Base-by-base conservation (phyloP, 2,113 vertebrate genomes). In the Hystrix brachyura region DNA sequence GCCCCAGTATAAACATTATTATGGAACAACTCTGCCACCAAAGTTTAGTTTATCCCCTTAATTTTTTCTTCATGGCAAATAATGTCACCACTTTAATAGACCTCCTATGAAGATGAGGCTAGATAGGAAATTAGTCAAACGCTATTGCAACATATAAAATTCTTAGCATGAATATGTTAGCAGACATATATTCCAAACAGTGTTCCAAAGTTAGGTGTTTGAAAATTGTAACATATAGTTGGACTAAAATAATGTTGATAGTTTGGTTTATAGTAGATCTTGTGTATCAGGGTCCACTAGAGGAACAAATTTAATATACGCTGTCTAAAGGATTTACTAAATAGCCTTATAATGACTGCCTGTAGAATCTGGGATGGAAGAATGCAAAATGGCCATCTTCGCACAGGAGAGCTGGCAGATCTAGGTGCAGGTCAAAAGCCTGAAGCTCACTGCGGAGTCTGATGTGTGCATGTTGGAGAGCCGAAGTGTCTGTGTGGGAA, bases 201-300 rank as follows among this genome's bases (percentile, higher is more conserved):
- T 19, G n/a, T 88, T 32, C n/a, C 48, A 72, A 80, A 94, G 60
- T 87, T 18, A 65, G 65, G 80, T 87, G 55, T 62, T 92, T 83
- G 72, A 85, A 94, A 97, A 62, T 65, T 38, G 84, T 59, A 88
- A 91, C 12, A 4, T 89, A 88, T 69, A 89, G 93, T 93, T 48
- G 11, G 69, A 38, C 21, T 74, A 34, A 80, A 71, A 57, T 78
- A 5, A 92, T 62, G 12, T 71, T 97, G 85, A 64, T 91, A 32
- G 64, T 91, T 84, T 90, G n/a, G 6, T 72, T 90, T n/a, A n/a
- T 38, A 93, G 5, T 78, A 32, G 12, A 87, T 38, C 17, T 71
- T 89, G 27, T 72, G n/a, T n/a, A 34, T 11, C 65, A 46, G 38
- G 38, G 23, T 5, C 48, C 13, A 43, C 21, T 27, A 74, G 11